A percentile compares a stretch with the other conserved stretches of the same genome.
Evolutionary conservation across 2,113 vertebrate species (phyloP).

Genomic region (Lucifuga dentata): DNA sequence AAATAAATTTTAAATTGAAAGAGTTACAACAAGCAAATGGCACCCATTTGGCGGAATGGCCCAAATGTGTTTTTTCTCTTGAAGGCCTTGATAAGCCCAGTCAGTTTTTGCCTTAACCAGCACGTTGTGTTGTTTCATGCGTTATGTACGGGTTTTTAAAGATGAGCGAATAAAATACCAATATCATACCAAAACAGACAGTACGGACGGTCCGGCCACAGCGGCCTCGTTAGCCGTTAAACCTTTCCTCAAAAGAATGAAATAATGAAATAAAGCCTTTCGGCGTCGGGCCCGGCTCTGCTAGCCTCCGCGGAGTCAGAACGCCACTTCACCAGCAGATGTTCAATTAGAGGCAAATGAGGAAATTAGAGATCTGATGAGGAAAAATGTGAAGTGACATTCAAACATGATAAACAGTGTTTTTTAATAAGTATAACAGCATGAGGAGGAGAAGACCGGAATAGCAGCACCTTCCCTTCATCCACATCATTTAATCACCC

Average conservation of each 20-base stretch:
- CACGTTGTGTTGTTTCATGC: too few relatives aligned
- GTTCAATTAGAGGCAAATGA: slow-evolving; percentile 77
- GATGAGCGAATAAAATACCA: too few relatives aligned
- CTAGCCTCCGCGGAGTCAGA: slow-evolving; percentile 60
- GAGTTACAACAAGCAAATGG: too few relatives aligned
- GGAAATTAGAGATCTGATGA: slow-evolving; percentile 69
- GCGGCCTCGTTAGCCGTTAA: slow-evolving; percentile 47
- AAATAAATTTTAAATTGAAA: too few relatives aligned
- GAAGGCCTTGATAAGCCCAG: too few relatives aligned
- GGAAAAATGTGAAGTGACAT: slow-evolving; percentile 73
- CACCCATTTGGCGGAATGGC: too few relatives aligned
- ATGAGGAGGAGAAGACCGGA: slow-evolving; percentile 11
- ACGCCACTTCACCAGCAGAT: slow-evolving; percentile 75
- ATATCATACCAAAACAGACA: slow-evolving; percentile 61
- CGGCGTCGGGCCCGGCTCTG: slow-evolving; percentile 43
- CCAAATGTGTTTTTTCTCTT: too few relatives aligned
- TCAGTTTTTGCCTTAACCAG: too few relatives aligned
- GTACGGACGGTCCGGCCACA: slow-evolving; percentile 62
- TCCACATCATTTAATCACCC: slow-evolving; percentile 62
- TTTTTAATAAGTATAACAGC: slow-evolving; percentile 67
- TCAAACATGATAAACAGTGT: slow-evolving; percentile 72
- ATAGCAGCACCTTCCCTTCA: slow-evolving; percentile 36
- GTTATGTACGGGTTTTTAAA: too few relatives aligned
- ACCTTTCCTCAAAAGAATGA: slow-evolving; percentile 56
- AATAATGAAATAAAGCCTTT: slow-evolving; percentile 67